phyloP scores from a whole-genome alignment of 92 coral and sea anemone genomes.

The Pocillopora meandrina region DNA sequence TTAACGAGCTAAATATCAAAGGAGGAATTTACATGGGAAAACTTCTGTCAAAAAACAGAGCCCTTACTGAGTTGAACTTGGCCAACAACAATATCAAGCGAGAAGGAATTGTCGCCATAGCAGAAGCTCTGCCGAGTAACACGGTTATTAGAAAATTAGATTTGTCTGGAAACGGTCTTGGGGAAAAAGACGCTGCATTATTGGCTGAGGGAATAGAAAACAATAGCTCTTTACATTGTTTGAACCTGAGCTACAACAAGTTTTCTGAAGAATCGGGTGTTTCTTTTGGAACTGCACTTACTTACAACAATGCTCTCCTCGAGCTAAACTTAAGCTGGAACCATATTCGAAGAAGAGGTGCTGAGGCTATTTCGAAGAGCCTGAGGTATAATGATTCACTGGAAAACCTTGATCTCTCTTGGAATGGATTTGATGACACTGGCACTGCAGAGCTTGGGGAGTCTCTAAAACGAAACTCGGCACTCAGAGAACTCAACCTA shows the following conservation, averaged over 20 bases:
- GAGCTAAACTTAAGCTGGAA: constrained; percentile 86
- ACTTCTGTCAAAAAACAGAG: constrained; percentile 61
- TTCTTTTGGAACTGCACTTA: constrained; percentile 75
- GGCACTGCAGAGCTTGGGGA: constrained; percentile 78
- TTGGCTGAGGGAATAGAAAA: constrained; percentile 83
- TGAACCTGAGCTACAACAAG: constrained; percentile 83
- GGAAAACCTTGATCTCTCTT: constrained; percentile 76
- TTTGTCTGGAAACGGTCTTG: constrained; percentile 82
- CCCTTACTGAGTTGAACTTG: constrained; percentile 77
- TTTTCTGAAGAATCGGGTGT: constrained; percentile 83
- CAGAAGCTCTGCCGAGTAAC: constrained; percentile 70
- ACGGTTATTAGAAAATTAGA: constrained; percentile 69
- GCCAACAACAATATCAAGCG: constrained; percentile 80
- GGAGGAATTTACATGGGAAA: constrained; percentile 82
- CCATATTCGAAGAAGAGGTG: constrained; percentile 76
- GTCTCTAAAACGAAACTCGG: constrained; percentile 69
- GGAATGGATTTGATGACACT: constrained; percentile 85
- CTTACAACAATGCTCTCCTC: constrained; percentile 71
- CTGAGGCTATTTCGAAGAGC: constrained; percentile 63
- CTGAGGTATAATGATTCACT: constrained; percentile 73
- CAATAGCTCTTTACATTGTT: constrained; percentile 65
- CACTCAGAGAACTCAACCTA: constrained; percentile 60
- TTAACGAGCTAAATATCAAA: constrained; percentile 64
- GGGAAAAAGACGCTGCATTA: constrained; percentile 75
- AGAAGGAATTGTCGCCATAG: constrained; percentile 69